phyloP scores from a whole-genome alignment of 1,140 invertebrate species.

The Dysdera silvatica region DNA sequence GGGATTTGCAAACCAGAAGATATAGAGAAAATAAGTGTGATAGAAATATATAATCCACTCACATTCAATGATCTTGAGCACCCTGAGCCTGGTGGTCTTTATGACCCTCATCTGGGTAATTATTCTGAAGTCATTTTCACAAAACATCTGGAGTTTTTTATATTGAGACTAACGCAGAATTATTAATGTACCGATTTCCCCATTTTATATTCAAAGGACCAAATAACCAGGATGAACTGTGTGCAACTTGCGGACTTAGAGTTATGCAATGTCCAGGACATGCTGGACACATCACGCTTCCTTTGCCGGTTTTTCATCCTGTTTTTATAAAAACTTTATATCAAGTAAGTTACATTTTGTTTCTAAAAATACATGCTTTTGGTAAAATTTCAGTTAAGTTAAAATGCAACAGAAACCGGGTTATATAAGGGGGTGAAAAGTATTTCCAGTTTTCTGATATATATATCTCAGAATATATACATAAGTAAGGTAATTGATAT shows the following conservation, averaged over 20 bases:
- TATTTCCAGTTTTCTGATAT: no score
- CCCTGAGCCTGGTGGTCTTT: constrained; percentile 70
- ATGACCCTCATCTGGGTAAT: constrained; percentile 68
- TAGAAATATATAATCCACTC: constrained; percentile 70
- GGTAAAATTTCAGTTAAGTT: no score
- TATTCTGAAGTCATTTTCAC: neutral
- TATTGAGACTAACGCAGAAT: no score
- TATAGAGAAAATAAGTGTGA: constrained; percentile 75
- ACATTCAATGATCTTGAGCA: constrained; percentile 80
- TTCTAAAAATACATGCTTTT: no score
- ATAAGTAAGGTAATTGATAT: no score
- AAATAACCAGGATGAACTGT: constrained; percentile 55
- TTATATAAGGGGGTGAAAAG: no score
- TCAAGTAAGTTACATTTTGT: no score
- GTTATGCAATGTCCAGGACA: constrained; percentile 77
- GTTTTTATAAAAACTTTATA: constrained; percentile 69
- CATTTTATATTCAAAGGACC: constrained; percentile 42
- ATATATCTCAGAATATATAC: no score
- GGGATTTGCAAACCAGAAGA: constrained; percentile 53
- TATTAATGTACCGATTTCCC: no score
- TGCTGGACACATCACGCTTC: constrained; percentile 89
- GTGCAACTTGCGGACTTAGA: constrained; percentile 69
- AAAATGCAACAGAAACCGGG: no score
- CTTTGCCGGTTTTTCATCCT: constrained; percentile 83
- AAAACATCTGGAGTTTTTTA: no score